Conservation (phyloP, 2,888 invertebrate genomes). For the Euzetes globulus region DNA sequence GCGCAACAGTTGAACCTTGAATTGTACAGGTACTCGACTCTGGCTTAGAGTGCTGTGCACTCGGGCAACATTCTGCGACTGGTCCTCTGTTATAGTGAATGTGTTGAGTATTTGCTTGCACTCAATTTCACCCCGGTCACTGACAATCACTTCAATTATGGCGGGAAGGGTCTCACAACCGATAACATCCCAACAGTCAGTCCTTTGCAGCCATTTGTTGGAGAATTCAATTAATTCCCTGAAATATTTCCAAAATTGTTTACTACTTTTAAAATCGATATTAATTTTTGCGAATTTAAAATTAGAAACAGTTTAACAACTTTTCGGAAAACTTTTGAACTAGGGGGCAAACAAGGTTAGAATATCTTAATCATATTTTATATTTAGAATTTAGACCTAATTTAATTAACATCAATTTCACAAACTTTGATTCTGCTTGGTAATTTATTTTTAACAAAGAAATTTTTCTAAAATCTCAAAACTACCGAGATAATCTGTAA, state of each 20-base stretch:
- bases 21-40: not conserved
- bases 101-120: constrained; percentile 12
- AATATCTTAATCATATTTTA: too few relatives aligned
- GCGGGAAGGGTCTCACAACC: constrained; percentile 31
- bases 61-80: not conserved
- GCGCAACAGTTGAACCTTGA: not conserved
- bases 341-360: too few relatives aligned
- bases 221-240: constrained; percentile 32
- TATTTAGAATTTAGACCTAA: too few relatives aligned
- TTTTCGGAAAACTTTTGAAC: too few relatives aligned
- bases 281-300: too few relatives aligned
- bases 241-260: not conserved
- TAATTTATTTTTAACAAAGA: too few relatives aligned
- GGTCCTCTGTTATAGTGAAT: not conserved
- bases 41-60: not conserved
- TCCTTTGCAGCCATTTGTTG: constrained; percentile 32
- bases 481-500: too few relatives aligned
- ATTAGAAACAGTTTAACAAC: too few relatives aligned
- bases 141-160: constrained; percentile 7
- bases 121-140: constrained; percentile 11
- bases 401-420: too few relatives aligned
- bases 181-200: constrained; percentile 24
- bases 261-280: not conserved
- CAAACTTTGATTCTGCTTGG: too few relatives aligned
- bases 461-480: too few relatives aligned